Evolutionary conservation across 2,797 vertebrate genomes (phyloP).

Genomic region (Cyclopterus lumpus): DNA sequence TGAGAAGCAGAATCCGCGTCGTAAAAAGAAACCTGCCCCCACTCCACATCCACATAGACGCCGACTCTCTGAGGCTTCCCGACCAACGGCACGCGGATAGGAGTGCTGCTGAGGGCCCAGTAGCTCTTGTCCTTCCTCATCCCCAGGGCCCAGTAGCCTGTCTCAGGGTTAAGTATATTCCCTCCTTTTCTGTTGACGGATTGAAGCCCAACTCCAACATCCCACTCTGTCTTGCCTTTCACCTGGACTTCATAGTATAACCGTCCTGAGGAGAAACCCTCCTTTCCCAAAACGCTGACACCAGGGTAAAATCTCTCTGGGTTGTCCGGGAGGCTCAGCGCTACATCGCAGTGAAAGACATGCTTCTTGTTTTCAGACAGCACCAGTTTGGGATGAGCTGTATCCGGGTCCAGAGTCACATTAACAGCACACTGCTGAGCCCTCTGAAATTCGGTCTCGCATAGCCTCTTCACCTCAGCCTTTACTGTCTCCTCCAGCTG

Average conservation of each 20-base stretch:
- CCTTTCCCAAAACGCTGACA: slow-evolving; percentile 73
- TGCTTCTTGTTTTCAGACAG: slow-evolving; percentile 74
- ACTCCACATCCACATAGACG: slow-evolving; percentile 77
- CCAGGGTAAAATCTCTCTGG: slow-evolving; percentile 76
- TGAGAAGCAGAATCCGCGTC: slow-evolving; percentile 68
- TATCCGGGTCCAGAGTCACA: slow-evolving; percentile 75
- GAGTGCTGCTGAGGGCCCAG: slow-evolving; percentile 73
- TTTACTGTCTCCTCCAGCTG: slow-evolving; percentile 67
- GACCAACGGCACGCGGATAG: slow-evolving; percentile 57
- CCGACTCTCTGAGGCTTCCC: slow-evolving; percentile 69
- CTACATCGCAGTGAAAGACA: slow-evolving; percentile 65
- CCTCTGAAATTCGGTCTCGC: slow-evolving; percentile 58
- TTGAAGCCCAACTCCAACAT: slow-evolving; percentile 74
- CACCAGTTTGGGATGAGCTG: slow-evolving; percentile 77
- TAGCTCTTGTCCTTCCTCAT: slow-evolving; percentile 67
- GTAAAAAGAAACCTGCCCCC: slow-evolving; percentile 81
- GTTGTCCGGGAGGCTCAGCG: slow-evolving; percentile 55
- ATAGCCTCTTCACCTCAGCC: slow-evolving; percentile 65
- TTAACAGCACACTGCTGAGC: slow-evolving; percentile 66
- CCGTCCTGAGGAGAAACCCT: slow-evolving; percentile 73
- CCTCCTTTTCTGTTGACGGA: slow-evolving; percentile 77
- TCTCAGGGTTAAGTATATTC: slow-evolving; percentile 67
- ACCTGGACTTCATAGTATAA: slow-evolving; percentile 82
- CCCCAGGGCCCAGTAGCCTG: slow-evolving; percentile 77
- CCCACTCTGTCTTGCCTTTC: slow-evolving; percentile 80